Percentiles rank a stretch among this genome's conserved stretches.
phyloP scores from a whole-genome alignment of 23 tunicate genomes.

The Ascidia mentula region DNA sequence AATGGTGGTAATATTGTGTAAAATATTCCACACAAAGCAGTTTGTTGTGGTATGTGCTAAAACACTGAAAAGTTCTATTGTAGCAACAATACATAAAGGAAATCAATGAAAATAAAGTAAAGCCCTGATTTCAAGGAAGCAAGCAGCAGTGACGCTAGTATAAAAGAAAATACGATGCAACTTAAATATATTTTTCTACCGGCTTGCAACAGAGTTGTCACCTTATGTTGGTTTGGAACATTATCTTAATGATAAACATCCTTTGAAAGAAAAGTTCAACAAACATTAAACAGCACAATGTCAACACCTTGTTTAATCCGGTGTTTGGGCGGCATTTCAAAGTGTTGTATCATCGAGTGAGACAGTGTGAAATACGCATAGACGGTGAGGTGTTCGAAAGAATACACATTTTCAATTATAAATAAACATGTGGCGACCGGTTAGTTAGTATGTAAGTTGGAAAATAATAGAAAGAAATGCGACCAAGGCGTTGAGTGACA shows the following conservation, averaged over 20 bases:
- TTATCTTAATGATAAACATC: no score
- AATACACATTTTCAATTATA: not conserved
- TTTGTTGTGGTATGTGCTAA: no score
- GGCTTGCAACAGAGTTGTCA: not conserved
- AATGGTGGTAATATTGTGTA: no score
- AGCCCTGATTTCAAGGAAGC: not conserved
- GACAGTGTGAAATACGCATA: not conserved
- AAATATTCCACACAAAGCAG: no score
- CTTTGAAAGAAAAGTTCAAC: not conserved
- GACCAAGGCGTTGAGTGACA: not conserved
- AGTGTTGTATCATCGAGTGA: not conserved
- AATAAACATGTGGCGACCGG: not conserved
- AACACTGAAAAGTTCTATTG: no score
- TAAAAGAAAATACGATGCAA: not conserved
- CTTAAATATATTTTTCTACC: not conserved
- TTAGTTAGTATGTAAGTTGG: no score
- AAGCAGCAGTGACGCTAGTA: constrained; percentile 9
- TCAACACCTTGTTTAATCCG: not conserved
- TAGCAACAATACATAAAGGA: not conserved
- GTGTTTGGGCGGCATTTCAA: not conserved
- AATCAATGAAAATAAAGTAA: not conserved
- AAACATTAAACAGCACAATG: not conserved
- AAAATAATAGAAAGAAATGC: not conserved
- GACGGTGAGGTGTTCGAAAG: not conserved
- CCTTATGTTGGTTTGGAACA: not conserved